Evolutionary conservation across 1,140 invertebrate species (phyloP), one percentile per base, ranked within the genome.

Genomic region (Maconellicoccus hirsutus): DNA sequence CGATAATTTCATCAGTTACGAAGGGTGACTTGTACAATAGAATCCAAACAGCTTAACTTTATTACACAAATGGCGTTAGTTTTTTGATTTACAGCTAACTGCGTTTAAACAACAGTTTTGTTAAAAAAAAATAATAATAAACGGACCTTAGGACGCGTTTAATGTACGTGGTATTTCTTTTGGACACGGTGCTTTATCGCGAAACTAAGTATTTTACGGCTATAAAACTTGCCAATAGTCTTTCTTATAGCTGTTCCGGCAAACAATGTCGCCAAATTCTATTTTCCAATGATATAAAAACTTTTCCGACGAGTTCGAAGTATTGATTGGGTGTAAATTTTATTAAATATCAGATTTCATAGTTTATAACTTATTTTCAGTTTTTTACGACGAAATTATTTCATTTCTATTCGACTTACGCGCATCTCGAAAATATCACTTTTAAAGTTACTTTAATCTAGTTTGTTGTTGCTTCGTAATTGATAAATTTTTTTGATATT

Each of bases 311-410:
- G 12, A 52, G 12, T 52, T 19, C n/a, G 2, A 4, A 16, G 3
- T 52, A 52, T 52, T 52, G 42, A 52, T 52, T 52, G 42, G 42
- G 42, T 52, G 42, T 52, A 52, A 52, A 52, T 52, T 52, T 52
- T 52, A 52, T 52, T 52, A 52, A 52, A 52, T 52, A 52, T 52
- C 42, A 14, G 42, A 52, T 52, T 52, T 52, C 42, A 52, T 52
- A 52, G 10, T 16, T 52, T 52, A 52, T 52, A 52, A 19, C 42
- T 14, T 19, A 52, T 52, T 52, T 52, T 33, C 29, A 3, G 3
- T 33, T 33, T 33, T 33, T 33, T 33, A n/a, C n/a, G n/a, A n/a
- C n/a, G n/a, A n/a, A n/a, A n/a, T n/a, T n/a, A 33, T 33, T 33
- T 33, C 29, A 33, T 6, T 3, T 33, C 3, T 12, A 6, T 33